Evolutionary conservation across 2,797 vertebrate genomes (phyloP).

Genomic region (Sciurus vulgaris): DNA sequence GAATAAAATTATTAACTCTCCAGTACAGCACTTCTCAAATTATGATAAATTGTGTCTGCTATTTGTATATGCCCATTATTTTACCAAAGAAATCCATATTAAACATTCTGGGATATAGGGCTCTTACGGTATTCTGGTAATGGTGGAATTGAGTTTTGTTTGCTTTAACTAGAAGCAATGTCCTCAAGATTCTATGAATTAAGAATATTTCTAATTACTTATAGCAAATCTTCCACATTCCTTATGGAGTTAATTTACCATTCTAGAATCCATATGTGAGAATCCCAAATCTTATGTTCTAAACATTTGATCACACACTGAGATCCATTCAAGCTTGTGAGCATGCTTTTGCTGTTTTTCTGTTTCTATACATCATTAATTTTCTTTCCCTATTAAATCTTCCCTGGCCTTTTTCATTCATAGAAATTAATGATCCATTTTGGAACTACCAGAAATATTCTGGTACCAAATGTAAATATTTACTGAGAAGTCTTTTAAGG

Average conservation of each 20-base stretch:
- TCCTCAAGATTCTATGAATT: neutral
- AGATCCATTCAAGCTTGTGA: neutral
- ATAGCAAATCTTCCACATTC: neutral
- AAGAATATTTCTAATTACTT: neutral
- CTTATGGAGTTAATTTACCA: neutral
- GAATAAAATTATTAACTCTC: neutral
- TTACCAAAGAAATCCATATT: neutral
- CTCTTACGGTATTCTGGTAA: too few relatives aligned
- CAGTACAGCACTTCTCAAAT: neutral
- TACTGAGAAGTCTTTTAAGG: too few relatives aligned
- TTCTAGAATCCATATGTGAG: neutral
- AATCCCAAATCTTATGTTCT: neutral
- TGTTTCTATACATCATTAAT: neutral
- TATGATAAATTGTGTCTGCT: neutral
- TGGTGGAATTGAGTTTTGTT: neutral
- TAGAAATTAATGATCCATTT: neutral
- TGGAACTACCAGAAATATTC: neutral
- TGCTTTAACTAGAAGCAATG: rapidly evolving
- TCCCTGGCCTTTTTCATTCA: neutral
- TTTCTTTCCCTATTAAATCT: neutral
- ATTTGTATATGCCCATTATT: neutral
- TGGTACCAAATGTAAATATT: neutral
- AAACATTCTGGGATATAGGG: neutral
- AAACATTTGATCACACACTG: neutral
- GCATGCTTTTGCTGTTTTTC: neutral